These are phyloP conservation scores for Cyclina sinensis DNA, from an alignment of 1,140 invertebrate species.

Conservation along the genomic window DNA sequence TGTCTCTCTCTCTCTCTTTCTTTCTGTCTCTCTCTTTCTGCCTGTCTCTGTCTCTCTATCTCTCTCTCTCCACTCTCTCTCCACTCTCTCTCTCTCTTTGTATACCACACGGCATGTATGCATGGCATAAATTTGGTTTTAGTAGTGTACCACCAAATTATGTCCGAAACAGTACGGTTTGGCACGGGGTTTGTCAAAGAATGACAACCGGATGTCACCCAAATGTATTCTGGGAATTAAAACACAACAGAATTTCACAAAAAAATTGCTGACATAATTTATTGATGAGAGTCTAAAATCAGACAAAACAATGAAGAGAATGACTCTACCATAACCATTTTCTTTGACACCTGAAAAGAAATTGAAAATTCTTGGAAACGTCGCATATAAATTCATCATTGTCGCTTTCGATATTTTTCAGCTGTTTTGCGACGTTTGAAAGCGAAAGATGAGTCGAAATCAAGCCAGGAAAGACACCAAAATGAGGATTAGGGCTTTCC, in stretches of 20 bases:
- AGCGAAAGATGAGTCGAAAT: slow-evolving; percentile 73
- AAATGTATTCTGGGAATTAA: slow-evolving; percentile 53
- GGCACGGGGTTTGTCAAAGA: background rate
- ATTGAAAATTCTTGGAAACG: no score
- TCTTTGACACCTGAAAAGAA: background rate
- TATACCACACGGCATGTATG: no score
- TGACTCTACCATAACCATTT: no score
- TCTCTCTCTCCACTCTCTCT: no score
- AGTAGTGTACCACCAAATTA: no score
- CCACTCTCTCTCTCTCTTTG: no score
- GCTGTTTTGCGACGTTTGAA: background rate
- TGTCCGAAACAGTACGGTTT: background rate
- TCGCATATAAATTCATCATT: no score
- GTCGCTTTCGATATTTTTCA: slow-evolving; percentile 21
- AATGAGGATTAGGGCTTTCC: slow-evolving; percentile 98
- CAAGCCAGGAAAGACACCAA: slow-evolving; percentile 89
- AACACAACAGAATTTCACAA: slow-evolving; percentile 51
- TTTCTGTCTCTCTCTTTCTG: no score
- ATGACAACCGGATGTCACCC: background rate
- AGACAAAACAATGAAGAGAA: background rate
- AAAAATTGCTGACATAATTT: slow-evolving; percentile 47
- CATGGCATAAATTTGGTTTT: no score
- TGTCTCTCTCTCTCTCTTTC: no score
- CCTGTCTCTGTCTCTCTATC: no score
- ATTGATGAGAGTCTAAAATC: background rate